A percentile compares a stretch with the other conserved stretches of the same genome.
These are phyloP conservation scores for Oreochromis niloticus DNA, from an alignment of 2,113 vertebrate species.

Conservation along the genomic window DNA sequence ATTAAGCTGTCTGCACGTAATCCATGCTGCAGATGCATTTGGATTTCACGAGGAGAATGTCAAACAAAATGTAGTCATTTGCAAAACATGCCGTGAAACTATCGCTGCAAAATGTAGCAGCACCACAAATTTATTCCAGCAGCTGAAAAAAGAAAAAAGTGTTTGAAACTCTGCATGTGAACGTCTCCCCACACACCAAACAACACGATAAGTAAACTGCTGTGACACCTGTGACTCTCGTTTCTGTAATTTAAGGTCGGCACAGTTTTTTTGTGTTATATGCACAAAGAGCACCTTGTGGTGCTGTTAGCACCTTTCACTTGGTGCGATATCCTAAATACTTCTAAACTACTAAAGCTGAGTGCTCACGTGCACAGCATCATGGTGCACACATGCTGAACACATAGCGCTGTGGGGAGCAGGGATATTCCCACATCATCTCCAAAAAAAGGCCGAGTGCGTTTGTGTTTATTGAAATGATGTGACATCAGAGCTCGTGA, in stretches of 20 bases:
- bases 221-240: not conserved
- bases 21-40: not conserved
- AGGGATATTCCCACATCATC: not conserved
- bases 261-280: not conserved
- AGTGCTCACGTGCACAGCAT: not conserved
- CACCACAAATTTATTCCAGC: not conserved
- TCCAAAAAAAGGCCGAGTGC: not conserved
- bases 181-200: not conserved
- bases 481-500: not conserved
- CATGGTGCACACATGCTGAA: not conserved
- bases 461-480: not conserved
- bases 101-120: not conserved
- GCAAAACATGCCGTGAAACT: not conserved
- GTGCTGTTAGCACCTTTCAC: not conserved
- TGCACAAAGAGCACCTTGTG: not conserved
- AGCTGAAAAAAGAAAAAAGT: not conserved
- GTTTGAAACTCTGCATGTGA: not conserved
- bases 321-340: not conserved
- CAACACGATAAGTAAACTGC: not conserved
- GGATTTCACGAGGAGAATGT: not conserved
- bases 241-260: not conserved
- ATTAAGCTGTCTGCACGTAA: not conserved
- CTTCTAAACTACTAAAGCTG: not conserved
- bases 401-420: not conserved
- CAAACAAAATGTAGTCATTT: not conserved